Conservation (phyloP, 2,888 invertebrate species). For the Odontothrips loti region DNA sequence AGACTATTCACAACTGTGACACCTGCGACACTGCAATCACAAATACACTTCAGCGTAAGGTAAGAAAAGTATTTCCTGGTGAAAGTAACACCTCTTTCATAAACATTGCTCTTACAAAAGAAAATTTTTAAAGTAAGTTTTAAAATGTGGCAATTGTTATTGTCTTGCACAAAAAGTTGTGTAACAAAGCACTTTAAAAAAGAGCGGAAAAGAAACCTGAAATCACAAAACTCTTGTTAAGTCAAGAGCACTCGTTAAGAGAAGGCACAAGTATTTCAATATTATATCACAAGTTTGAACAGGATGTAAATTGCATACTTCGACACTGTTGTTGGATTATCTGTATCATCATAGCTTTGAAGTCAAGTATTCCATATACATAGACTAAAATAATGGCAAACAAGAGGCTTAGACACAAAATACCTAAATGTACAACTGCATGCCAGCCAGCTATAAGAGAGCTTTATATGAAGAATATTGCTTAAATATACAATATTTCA, state of each 20-base stretch:
- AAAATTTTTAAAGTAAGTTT: neutral
- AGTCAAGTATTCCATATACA: neutral
- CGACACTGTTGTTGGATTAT: too few species aligned
- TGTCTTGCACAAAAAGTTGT: constrained; percentile 8
- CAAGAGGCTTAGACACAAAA: neutral
- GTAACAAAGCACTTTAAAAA: neutral
- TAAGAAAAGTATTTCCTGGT: neutral
- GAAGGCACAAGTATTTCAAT: neutral
- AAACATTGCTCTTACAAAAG: neutral
- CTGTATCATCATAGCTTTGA: neutral
- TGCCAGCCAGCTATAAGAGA: neutral
- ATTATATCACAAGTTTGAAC: neutral
- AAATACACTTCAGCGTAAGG: neutral
- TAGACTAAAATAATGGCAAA: neutral
- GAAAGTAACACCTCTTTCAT: neutral
- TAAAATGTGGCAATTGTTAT: neutral
- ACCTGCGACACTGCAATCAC: neutral
- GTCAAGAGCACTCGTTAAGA: neutral
- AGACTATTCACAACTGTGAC: neutral
- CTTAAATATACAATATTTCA: neutral
- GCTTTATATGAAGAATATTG: neutral
- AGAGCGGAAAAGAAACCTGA: neutral
- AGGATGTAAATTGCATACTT: neutral
- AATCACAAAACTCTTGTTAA: neutral
- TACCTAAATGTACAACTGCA: neutral